Evolutionary conservation across 30 jellyfish, hydroid and myxozoan genomes (phyloP).

Genomic region (Pseudorhiza aurosa): DNA sequence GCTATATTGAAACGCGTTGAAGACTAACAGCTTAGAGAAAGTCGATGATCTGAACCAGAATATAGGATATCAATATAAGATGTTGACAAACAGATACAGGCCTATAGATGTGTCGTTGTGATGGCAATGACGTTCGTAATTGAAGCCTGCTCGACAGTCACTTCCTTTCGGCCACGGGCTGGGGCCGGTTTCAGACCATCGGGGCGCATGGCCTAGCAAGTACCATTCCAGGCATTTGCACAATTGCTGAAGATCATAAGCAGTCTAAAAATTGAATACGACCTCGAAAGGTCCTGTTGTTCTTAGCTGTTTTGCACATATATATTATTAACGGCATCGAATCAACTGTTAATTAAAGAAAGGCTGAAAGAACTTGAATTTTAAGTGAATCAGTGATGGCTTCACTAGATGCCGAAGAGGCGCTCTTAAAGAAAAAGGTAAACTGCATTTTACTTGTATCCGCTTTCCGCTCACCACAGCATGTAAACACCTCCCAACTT

Average conservation of each 20-base stretch:
- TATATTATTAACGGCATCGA: not conserved
- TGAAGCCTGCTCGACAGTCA: too few species aligned
- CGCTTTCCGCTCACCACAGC: slow-evolving; percentile 48
- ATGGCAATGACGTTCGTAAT: too few species aligned
- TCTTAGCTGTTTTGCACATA: slow-evolving; percentile 4
- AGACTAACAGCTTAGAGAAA: too few species aligned
- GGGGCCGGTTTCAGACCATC: not conserved
- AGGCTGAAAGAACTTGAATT: not conserved
- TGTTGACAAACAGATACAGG: too few species aligned
- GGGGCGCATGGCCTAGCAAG: slow-evolving; percentile 30
- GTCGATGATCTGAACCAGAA: too few species aligned
- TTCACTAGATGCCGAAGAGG: slow-evolving; percentile 75
- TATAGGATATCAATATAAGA: too few species aligned
- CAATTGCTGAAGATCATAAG: slow-evolving; percentile 52
- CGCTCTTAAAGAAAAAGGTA: slow-evolving; percentile 70
- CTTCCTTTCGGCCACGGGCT: slow-evolving; percentile 1
- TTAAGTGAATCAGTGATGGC: slow-evolving; percentile 31
- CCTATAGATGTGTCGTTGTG: too few species aligned
- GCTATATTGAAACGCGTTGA: too few species aligned
- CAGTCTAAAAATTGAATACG: slow-evolving; percentile 1
- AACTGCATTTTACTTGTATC: slow-evolving; percentile 7
- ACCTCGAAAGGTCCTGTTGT: slow-evolving; percentile 2
- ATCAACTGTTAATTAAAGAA: not conserved
- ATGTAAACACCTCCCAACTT: not conserved
- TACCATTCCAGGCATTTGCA: slow-evolving; percentile 76